Evolutionary conservation across 1,140 invertebrate genomes (phyloP), one percentile per base, ranked within the genome.

Genomic region (Leptoteleia sp.): DNA sequence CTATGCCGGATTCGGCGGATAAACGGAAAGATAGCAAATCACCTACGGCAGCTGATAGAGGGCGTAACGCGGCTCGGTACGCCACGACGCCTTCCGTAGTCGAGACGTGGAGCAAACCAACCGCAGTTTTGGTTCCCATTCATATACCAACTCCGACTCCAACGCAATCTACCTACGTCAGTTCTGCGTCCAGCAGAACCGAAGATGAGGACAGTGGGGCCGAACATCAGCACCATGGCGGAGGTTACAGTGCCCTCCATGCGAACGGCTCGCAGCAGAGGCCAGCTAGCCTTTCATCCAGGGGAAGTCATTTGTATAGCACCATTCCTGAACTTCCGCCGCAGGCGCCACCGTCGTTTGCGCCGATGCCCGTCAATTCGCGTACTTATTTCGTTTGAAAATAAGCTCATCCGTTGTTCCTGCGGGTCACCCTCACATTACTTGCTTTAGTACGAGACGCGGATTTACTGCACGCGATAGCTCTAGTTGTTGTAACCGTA

Each of bases 1-100:
- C 94, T 55, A 94, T 98, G 93, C 96, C 96, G 13, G 95, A 96
- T 62, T 88, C 85, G 15, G 84, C 83, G 27, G 86, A 85, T 71
- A 85, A 82, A 54, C 82, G 84, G 47, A 82, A 81, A 50, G 85
- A 83, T 55, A 83, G 80, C 80, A 91, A 91, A 54, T 87, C 85
- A 61, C 80, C 73, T 22, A 37, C 42, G 15, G 35, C 62, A 35
- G 15, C 54, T 35, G 75, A 85, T 25, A 84, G 86, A 17, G 83
- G 86, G 33, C 84, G 91, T 77, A 80, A 89, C 72, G 83, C 87
- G 73, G 88, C 91, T 7, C 81, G 91, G 17, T 92, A 92, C 80
- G 91, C 91, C 4, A 90, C 92, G 3, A 91, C 91, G 4, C 92
- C 92, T 0, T 90, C 91, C 3, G 87, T 90, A 1, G 87, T 88